A percentile compares a stretch with the other conserved stretches of the same genome.
Evolutionary conservation across 2,797 vertebrate species (phyloP).

Genomic region (Aulostomus chinensis): DNA sequence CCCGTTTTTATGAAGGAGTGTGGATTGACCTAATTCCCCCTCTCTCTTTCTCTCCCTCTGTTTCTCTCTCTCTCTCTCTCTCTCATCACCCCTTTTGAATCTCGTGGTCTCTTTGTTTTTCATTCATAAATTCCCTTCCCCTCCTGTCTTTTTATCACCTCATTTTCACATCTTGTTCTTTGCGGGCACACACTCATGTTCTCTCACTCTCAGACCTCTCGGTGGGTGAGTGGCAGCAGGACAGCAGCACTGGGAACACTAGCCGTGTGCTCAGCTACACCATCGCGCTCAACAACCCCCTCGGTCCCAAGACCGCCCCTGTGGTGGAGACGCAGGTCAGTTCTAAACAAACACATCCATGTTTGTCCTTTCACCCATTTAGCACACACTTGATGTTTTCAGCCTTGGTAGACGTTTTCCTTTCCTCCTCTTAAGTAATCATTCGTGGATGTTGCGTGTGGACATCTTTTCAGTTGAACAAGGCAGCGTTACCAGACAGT

Average conservation of each 20-base stretch:
- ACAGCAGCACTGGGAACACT: slow-evolving; percentile 82
- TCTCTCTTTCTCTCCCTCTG: not conserved
- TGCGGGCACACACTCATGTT: not conserved
- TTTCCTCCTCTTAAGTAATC: no score
- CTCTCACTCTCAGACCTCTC: slow-evolving; percentile 78
- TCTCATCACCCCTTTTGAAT: not conserved
- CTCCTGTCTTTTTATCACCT: not conserved
- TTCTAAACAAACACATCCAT: not conserved
- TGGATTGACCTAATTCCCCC: slow-evolving; percentile 8
- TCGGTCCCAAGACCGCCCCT: slow-evolving; percentile 89
- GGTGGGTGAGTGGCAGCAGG: slow-evolving; percentile 87
- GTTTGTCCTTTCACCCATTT: no score
- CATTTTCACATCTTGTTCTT: not conserved
- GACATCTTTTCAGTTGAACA: no score
- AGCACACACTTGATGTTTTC: no score
- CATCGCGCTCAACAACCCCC: slow-evolving; percentile 90
- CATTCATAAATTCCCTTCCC: slow-evolving; percentile 2
- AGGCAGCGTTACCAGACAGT: no score
- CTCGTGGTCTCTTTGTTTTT: slow-evolving; percentile 2
- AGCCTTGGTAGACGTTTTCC: no score
- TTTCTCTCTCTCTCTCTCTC: not conserved
- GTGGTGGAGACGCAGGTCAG: slow-evolving; percentile 91
- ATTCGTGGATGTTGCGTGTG: no score
- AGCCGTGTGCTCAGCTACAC: slow-evolving; percentile 89
- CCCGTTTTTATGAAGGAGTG: slow-evolving; percentile 19